phyloP scores from a whole-genome alignment of 2,797 vertebrate species.

The Aulostomus chinensis region DNA sequence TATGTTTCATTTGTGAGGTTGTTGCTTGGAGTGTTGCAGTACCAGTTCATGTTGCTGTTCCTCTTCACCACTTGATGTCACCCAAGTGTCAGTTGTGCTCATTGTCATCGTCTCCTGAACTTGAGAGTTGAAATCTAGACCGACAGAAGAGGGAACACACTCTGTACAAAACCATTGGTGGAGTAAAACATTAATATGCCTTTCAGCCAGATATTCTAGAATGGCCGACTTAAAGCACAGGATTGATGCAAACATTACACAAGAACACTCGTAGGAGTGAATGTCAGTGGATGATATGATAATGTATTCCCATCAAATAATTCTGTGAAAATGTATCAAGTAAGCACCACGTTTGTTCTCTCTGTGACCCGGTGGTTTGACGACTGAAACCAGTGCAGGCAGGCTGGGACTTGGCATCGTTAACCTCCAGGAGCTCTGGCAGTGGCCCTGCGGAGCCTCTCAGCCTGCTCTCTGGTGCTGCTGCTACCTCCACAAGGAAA shows the following conservation, averaged over 20 bases:
- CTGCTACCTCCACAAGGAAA: conserved; percentile 38
- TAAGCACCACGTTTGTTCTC: conserved; percentile 20
- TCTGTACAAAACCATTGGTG: too few species aligned
- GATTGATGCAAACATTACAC: conserved; percentile 21
- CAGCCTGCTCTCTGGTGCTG: conserved; percentile 27
- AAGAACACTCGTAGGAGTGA: too few species aligned
- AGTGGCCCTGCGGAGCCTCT: conserved; percentile 24
- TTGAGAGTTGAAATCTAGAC: too few species aligned
- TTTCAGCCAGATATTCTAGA: too few species aligned
- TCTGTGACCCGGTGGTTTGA: conserved; percentile 25
- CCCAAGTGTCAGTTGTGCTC: conserved; percentile 18
- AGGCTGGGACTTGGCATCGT: conserved; percentile 51
- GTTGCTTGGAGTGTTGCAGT: not conserved
- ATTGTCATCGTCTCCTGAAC: too few species aligned
- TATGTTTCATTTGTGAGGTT: not conserved
- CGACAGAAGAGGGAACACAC: too few species aligned
- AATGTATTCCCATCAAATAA: too few species aligned
- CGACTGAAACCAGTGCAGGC: conserved; percentile 37
- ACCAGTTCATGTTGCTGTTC: not conserved
- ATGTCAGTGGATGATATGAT: too few species aligned
- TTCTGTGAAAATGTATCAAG: conserved; percentile 19
- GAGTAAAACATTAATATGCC: too few species aligned
- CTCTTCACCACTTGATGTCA: conserved; percentile 48
- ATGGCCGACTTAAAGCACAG: too few species aligned
- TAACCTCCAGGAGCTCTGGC: conserved; percentile 24